These are phyloP conservation scores for Mormyrus iriodes DNA, from an alignment of 2,113 vertebrate genomes.

Conservation along the genomic window DNA sequence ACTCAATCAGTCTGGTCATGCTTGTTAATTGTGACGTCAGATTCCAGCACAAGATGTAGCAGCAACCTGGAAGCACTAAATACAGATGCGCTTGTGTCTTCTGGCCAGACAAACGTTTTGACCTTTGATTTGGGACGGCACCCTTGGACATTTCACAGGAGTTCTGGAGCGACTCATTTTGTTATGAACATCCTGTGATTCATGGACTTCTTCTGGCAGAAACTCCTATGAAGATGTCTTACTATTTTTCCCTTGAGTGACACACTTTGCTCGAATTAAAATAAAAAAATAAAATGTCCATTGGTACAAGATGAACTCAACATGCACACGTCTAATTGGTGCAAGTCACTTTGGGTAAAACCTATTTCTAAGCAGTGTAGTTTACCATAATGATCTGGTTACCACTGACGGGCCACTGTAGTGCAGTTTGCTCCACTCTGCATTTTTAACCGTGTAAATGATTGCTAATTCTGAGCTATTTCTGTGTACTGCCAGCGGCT, in stretches of 20 bases:
- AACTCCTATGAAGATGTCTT: neutral
- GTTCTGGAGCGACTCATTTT: neutral
- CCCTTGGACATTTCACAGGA: neutral
- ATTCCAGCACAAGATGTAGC: neutral
- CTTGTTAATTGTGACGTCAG: neutral
- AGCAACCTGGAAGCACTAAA: neutral
- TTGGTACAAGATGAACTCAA: neutral
- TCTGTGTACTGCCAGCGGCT: conserved; percentile 11
- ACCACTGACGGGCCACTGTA: neutral
- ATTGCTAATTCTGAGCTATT: conserved; percentile 14
- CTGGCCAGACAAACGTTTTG: neutral
- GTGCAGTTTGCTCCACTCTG: neutral
- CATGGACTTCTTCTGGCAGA: neutral
- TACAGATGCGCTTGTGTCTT: neutral
- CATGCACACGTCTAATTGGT: neutral
- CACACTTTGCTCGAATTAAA: neutral
- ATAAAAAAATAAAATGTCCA: neutral
- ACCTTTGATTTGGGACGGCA: neutral
- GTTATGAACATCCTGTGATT: neutral
- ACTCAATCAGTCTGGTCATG: conserved; percentile 48
- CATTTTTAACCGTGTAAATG: conserved; percentile 12
- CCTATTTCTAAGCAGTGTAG: neutral
- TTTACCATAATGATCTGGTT: neutral
- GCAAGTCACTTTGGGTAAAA: neutral
- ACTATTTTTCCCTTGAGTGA: neutral